Evolutionary conservation across 2,113 vertebrate genomes (phyloP), one percentile per base, ranked within the genome.

Genomic region (Centropristis striata): DNA sequence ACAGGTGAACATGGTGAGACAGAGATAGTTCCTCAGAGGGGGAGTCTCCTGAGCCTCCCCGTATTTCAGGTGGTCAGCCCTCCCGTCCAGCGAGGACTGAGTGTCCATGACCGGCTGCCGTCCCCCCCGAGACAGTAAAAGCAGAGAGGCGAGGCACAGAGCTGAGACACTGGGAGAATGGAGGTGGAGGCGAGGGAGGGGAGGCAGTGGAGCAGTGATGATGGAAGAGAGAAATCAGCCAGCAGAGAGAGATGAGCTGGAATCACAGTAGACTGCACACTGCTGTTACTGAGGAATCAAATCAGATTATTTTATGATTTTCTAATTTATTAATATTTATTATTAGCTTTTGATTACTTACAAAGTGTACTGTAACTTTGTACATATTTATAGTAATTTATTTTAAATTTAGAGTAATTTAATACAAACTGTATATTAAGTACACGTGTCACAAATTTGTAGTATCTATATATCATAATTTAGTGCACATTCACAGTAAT

Each of bases 1-100:
- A 57, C 96, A 97, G 47, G 96, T 67, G 88, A 96, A 81, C 85
- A 97, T 96, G 90, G 95, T 93, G 84, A 97, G 94, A 70, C 95
- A 89, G 87, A 97, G 90, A 91, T 96, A 96, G 90, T 78, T 95
- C 83, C 86, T 90, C 78, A 95, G 93, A 58, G 82, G 92, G 37
- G 88, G 93, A 28, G 80, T 28, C 13, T 89, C 84, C 74, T 85
- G 91, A 36, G 85, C 85, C 75, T 95, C 94, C 90, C 93, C 83
- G 32, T 88, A 93, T 16, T 85, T 83, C 86, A 94, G 88, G 75
- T 94, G 92, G 87, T 94, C 94, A 8, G 94, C 90, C 80, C 92
- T 94, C 73, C 86, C 90, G 32, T 95, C 94, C 93, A 93, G 80
- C 55, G 94, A 87, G 80, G 90, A 80, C 90, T 94, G 95, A 81